Conservation (phyloP, 2,113 vertebrate species). For the Oncorhynchus gorbuscha region DNA sequence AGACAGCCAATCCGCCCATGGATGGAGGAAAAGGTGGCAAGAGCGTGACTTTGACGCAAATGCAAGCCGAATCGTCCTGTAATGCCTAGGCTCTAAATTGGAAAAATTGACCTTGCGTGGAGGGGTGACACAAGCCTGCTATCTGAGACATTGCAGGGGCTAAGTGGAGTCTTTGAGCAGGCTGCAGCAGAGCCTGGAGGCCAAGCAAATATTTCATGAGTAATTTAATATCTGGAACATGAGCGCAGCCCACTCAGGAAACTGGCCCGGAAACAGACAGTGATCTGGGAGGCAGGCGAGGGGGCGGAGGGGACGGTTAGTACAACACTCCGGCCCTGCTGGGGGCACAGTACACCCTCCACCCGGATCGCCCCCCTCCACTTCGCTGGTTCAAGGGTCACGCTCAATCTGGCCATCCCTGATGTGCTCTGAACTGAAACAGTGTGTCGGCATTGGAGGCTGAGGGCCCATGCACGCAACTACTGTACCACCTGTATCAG, state of each 20-base stretch:
- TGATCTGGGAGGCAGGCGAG: slow-evolving; percentile 43
- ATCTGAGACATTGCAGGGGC: slow-evolving; percentile 42
- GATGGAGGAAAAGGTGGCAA: slow-evolving; percentile 55
- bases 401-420: slow-evolving; percentile 3
- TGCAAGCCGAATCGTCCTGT: slow-evolving; percentile 61
- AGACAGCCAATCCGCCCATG: too few relatives aligned
- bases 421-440: too few relatives aligned
- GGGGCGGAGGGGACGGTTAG: too few relatives aligned
- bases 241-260: slow-evolving; percentile 61
- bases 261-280: slow-evolving; percentile 58
- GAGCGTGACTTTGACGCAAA: slow-evolving; percentile 62
- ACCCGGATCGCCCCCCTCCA: neutral
- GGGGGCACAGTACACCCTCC: too few relatives aligned
- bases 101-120: slow-evolving; percentile 74
- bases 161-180: slow-evolving; percentile 63
- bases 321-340: too few relatives aligned
- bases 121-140: slow-evolving; percentile 69
- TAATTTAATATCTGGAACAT: slow-evolving; percentile 83
- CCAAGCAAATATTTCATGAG: slow-evolving; percentile 78
- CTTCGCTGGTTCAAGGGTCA: slow-evolving; percentile 3
- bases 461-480: too few relatives aligned
- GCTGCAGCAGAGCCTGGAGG: slow-evolving; percentile 65
- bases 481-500: too few relatives aligned
- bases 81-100: slow-evolving; percentile 70
- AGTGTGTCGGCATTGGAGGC: too few relatives aligned